Percentiles rank a stretch among this genome's conserved stretches.
These are phyloP conservation scores for Istiophorus platypterus DNA, from an alignment of 2,113 vertebrate species.

Conservation along the genomic window DNA sequence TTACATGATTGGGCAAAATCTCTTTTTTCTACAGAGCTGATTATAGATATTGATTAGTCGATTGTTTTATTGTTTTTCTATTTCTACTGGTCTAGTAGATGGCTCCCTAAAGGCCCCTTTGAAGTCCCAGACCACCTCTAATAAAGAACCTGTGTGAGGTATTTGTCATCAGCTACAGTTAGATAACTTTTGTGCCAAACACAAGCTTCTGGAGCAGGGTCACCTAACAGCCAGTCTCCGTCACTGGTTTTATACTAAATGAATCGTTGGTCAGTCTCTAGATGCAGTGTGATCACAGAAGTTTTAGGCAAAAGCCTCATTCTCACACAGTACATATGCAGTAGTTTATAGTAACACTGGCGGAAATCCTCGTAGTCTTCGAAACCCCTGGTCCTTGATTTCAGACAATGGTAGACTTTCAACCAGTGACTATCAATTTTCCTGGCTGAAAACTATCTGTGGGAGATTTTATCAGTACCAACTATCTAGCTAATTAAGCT, in stretches of 20 bases:
- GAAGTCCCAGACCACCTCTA: neutral
- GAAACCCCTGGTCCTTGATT: too few species aligned
- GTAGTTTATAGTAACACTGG: too few species aligned
- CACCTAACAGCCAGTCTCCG: neutral
- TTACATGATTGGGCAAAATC: neutral
- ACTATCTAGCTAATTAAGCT: neutral
- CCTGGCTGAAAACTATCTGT: neutral
- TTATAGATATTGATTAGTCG: neutral
- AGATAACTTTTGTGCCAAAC: conserved; percentile 1
- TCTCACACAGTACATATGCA: too few species aligned
- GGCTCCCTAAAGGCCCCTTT: neutral
- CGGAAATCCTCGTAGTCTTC: too few species aligned
- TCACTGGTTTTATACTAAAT: neutral
- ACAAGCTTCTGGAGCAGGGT: neutral
- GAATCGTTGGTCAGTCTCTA: neutral
- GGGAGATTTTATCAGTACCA: neutral
- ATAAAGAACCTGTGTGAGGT: neutral
- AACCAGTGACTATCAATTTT: neutral
- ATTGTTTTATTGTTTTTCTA: neutral
- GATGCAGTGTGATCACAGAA: neutral
- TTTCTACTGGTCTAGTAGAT: neutral
- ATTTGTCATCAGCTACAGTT: neutral
- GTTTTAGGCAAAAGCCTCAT: too few species aligned
- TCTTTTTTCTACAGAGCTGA: neutral
- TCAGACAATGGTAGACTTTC: too few species aligned